Evolutionary conservation across 2,797 vertebrate species (phyloP), one percentile per base, ranked within the genome.

Genomic region (Pempheris klunzingeri): DNA sequence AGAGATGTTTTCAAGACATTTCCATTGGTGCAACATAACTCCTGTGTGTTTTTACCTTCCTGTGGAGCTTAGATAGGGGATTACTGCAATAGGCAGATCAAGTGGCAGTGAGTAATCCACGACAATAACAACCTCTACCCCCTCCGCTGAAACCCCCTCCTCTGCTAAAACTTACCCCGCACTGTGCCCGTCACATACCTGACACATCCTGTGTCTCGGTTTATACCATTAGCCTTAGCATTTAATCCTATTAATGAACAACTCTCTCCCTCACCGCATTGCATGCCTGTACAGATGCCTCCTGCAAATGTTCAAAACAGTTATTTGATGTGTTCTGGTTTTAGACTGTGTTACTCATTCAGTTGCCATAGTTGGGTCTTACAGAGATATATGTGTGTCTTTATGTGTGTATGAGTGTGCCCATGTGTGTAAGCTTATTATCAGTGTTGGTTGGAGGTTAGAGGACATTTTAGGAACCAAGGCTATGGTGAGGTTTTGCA

Each of bases 201-300:
- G 92, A 91, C 92, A 90, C 90, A 91, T 90, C 80, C 89, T 82
- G 87, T 91, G 89, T 92, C 82, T 91, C 74, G 80, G 84, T 91
- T 91, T 81, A 88, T 89, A 89, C 84, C 83, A 91, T 93, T 93
- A 92, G 91, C 86, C 67, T 86, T 85, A 89, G 84, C 77, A 85
- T 93, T 90, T 93, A 93, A 93, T 93, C 92, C 92, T 88, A 84
- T 93, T 93, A 94, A 94, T 92, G 87, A 93, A 92, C 90, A 88
- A 84, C 86, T 83, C 84, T 84, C 81, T 85, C 83, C 70, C 78
- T 90, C 74, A 59, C 76, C n/a, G 38, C 78, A 15, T 57, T 54
- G 68, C 83, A 59, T 70, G 81, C 58, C 68, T 65, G 77, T 62
- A 57, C 74, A 77, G 87, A 90, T 81, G 77, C 75, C 87, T 85